Percentiles rank a stretch among this genome's conserved stretches.
phyloP scores from a whole-genome alignment of 1,140 invertebrate species.

The Maconellicoccus hirsutus region DNA sequence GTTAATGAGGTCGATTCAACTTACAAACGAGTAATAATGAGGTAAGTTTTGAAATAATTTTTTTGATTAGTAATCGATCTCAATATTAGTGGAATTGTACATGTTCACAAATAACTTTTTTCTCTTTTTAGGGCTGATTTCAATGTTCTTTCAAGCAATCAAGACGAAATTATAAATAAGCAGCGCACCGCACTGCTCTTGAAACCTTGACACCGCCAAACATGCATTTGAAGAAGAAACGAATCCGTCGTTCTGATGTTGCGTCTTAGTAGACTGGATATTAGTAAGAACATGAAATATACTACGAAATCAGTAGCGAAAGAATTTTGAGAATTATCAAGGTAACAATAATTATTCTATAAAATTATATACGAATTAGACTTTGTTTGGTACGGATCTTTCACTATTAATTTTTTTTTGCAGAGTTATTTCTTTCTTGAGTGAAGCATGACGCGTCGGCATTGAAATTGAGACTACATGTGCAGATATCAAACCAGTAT shows the following conservation, averaged over 20 bases:
- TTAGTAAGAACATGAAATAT: conserved; percentile 70
- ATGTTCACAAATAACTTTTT: too few relatives aligned
- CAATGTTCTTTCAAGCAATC: conserved; percentile 90
- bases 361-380: neutral
- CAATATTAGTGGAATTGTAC: too few relatives aligned
- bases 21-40: too few relatives aligned
- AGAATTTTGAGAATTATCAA: conserved; percentile 78
- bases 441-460: too few relatives aligned
- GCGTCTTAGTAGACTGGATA: conserved; percentile 95
- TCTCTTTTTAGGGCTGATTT: conserved; percentile 84
- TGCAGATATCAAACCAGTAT: conserved; percentile 71
- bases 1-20: too few relatives aligned
- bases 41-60: too few relatives aligned
- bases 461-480: conserved; percentile 80
- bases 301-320: conserved; percentile 83
- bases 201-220: too few relatives aligned
- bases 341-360: conserved; percentile 36
- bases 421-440: too few relatives aligned
- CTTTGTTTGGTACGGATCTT: too few relatives aligned
- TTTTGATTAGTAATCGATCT: too few relatives aligned
- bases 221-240: too few relatives aligned
- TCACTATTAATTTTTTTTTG: too few relatives aligned
- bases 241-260: conserved; percentile 95
- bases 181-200: conserved; percentile 92
- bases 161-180: conserved; percentile 89